Evolutionary conservation across 2,113 vertebrate genomes (phyloP).

Genomic region (Gallinago paraguaiae): DNA sequence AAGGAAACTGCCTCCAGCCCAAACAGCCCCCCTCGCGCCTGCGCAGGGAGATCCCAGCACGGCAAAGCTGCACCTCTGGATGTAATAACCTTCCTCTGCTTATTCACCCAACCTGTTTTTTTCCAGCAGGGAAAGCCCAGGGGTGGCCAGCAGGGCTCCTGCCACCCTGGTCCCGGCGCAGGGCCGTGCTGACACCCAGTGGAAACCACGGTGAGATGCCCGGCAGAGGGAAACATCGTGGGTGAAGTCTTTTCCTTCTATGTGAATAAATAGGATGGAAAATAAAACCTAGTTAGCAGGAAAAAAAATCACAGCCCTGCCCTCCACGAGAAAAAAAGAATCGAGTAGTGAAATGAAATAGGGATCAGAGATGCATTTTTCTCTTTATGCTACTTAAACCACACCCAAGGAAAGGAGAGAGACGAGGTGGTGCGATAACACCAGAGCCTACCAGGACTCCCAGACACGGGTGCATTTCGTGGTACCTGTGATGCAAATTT

Average conservation of each 20-base stretch:
- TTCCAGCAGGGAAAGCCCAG: not conserved
- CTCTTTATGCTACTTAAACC: fast-evolving
- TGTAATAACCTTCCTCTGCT: not conserved
- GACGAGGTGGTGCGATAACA: fast-evolving
- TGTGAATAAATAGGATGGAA: fast-evolving
- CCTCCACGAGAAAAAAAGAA: not conserved
- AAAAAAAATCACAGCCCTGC: not conserved
- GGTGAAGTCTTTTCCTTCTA: not conserved
- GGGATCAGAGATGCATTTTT: fast-evolving
- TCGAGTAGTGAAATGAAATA: fast-evolving
- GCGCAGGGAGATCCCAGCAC: not conserved
- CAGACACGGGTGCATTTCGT: fast-evolving
- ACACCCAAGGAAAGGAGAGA: fast-evolving
- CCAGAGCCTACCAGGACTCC: fast-evolving
- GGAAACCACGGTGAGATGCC: not conserved
- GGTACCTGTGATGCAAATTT: fast-evolving
- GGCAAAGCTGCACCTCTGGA: not conserved
- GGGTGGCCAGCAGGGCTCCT: not conserved
- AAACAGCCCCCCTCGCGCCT: not conserved
- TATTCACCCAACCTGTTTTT: not conserved
- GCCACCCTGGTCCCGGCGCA: fast-evolving
- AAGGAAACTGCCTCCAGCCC: not conserved
- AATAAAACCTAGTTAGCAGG: not conserved
- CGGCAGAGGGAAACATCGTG: fast-evolving
- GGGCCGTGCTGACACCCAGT: conserved; percentile 61